Base-by-base conservation (phyloP, 2,113 vertebrate genomes). In the Oncorhynchus mykiss region DNA sequence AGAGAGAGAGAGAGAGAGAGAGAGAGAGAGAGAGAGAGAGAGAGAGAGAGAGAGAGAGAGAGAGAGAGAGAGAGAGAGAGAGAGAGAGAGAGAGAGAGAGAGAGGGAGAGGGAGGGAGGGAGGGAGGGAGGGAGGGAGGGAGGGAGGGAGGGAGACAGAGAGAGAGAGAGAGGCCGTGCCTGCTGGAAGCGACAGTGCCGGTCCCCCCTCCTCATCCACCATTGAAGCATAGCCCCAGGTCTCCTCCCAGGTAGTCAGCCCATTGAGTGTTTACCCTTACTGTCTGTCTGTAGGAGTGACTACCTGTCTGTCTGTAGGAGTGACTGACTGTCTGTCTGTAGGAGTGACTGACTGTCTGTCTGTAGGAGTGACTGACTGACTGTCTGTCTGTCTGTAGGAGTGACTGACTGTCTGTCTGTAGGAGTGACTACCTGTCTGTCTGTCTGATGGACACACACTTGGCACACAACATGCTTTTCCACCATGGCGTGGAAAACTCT, bases 391-490 rank as follows among this genome's bases (percentile, higher is more conserved):
- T 45, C 39, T 45, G 39, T 45, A 45, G 2, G 39, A 45, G 7
- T 39, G 39, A 39, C 34, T 39, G 7, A 0, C 34, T 8, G 34
- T 70, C 29, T 71, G 67, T 85, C 77, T 83, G 79, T 73, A n/a
- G n/a, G n/a, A n/a, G n/a, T n/a, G 22, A 24, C 74, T 76, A 78
- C 48, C 59, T 49, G 70, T 48, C 25, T 51, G 66, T 48, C 74
- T 76, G 80, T 25, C 78, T 84, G 80, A 72, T 75, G 81, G 80
- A 77, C 77, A 80, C 77, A 77, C 75, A 87, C 75, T 76, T 84
- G 86, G 73, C 72, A 31, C 18, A 51, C 2, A 0, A 29, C 20
- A 14, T 3, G 2, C 81, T 79, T 88, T 88, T 86, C 86, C 83
- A 83, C 70, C 14, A 39, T 39, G 34, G 34, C 39, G 64, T 2